Evolutionary conservation across 1,140 invertebrate genomes (phyloP).

Genomic region (Glossosoma conforme): DNA sequence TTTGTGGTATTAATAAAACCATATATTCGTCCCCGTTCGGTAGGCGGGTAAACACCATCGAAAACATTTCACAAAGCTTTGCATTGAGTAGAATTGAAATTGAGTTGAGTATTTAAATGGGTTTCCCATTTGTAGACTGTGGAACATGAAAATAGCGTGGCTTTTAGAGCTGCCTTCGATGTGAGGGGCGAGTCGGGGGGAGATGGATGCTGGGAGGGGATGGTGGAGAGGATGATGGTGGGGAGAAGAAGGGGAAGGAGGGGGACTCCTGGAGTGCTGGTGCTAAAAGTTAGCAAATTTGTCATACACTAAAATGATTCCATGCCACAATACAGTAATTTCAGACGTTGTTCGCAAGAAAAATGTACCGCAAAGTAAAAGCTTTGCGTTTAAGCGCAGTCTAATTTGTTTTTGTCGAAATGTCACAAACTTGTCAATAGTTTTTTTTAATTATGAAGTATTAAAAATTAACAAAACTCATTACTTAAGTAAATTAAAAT

Average conservation of each 20-base stretch:
- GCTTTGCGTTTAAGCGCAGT: no score
- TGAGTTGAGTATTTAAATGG: conserved; percentile 53
- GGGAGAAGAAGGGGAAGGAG: conserved; percentile 1
- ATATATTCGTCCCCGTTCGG: no score
- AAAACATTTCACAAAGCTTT: conserved; percentile 31
- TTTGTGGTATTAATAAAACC: no score
- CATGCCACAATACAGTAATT: no score
- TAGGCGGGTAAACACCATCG: conserved; percentile 16
- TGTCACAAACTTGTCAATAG: no score
- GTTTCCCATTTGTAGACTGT: conserved; percentile 49
- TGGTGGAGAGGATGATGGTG: neutral
- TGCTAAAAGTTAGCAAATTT: conserved; percentile 29
- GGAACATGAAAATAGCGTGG: conserved; percentile 54
- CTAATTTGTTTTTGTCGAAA: no score
- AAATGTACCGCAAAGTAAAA: no score
- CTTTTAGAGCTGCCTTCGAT: conserved; percentile 37
- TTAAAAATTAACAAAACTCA: no score
- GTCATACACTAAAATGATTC: conserved; percentile 26
- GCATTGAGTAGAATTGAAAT: conserved; percentile 43
- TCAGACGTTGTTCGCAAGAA: no score
- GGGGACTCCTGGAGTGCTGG: conserved; percentile 22
- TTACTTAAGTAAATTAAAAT: no score
- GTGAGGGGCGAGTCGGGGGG: neutral
- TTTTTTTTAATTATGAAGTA: no score
- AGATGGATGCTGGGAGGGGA: neutral